Conservation (phyloP, 2,113 vertebrate species). For the Romanogobio albipinnatus region DNA sequence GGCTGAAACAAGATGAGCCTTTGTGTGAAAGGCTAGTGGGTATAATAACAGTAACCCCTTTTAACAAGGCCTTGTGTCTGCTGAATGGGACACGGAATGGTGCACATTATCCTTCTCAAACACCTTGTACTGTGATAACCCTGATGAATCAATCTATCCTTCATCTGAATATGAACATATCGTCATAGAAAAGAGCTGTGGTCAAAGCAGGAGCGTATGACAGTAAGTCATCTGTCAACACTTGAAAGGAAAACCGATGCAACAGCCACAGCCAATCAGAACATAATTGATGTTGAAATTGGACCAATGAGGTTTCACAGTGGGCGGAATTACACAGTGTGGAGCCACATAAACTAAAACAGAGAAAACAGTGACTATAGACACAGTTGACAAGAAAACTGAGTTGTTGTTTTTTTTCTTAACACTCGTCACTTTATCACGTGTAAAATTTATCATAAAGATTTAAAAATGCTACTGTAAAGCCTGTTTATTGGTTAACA, state of each 20-base stretch:
- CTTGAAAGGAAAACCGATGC: background rate
- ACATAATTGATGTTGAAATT: background rate
- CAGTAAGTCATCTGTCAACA: background rate
- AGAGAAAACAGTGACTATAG: background rate
- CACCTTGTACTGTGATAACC: conserved; percentile 37
- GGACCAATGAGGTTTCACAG: background rate
- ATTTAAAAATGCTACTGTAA: too few species aligned
- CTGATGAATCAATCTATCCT: conserved; percentile 24
- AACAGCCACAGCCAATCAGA: background rate
- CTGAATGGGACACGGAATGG: background rate
- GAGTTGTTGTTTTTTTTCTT: too few species aligned
- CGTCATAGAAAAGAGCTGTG: conserved; percentile 36
- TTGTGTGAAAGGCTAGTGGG: conserved; percentile 20
- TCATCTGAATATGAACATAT: conserved; percentile 57
- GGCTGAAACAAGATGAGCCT: conserved; percentile 16
- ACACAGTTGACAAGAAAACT: too few species aligned
- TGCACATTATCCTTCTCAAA: background rate
- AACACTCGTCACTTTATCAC: too few species aligned
- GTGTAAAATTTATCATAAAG: too few species aligned
- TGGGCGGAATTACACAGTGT: background rate
- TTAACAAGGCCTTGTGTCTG: conserved; percentile 12
- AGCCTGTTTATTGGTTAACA: too few species aligned
- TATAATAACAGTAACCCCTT: conserved; percentile 33
- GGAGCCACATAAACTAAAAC: background rate
- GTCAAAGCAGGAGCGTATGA: conserved; percentile 22